phyloP scores from a whole-genome alignment of 2,888 invertebrate genomes.

The Pseudeuparius sepicola region DNA sequence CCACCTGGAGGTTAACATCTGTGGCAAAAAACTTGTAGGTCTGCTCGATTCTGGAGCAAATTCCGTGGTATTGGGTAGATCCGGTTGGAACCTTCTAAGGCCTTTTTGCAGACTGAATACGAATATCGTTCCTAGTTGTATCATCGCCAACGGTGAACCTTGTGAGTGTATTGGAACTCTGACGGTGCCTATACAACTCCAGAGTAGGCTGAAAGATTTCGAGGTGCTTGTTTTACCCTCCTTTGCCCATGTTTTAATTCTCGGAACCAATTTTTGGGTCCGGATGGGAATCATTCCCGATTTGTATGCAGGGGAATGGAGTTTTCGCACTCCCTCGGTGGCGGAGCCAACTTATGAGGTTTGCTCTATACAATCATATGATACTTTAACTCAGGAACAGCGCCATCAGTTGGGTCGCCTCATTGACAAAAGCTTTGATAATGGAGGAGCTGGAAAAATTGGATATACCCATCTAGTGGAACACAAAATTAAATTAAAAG shows the following conservation, averaged over 20 bases:
- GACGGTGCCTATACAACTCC: slow-evolving; percentile 6
- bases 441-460: slow-evolving; percentile 1
- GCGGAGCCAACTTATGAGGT: no score
- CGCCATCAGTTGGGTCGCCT: no score
- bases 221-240: slow-evolving; percentile 9
- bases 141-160: slow-evolving; percentile 4
- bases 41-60: slow-evolving; percentile 5
- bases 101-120: no score
- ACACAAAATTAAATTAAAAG: slow-evolving; percentile 6
- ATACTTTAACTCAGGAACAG: no score
- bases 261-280: slow-evolving; percentile 11
- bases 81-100: no score
- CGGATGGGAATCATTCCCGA: slow-evolving; percentile 9
- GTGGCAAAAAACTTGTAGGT: slow-evolving; percentile 9
- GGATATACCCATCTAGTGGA: slow-evolving; percentile 1
- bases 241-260: slow-evolving; percentile 7
- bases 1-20: no score
- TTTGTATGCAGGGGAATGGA: slow-evolving; percentile 6
- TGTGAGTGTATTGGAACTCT: slow-evolving; percentile 7
- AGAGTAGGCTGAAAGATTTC: slow-evolving; percentile 3
- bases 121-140: neutral
- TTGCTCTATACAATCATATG: no score
- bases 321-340: no score
- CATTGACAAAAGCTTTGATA: no score
- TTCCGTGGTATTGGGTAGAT: no score